phyloP scores from a whole-genome alignment of 2,888 invertebrate genomes.

The Agonopterix alstromeriana region DNA sequence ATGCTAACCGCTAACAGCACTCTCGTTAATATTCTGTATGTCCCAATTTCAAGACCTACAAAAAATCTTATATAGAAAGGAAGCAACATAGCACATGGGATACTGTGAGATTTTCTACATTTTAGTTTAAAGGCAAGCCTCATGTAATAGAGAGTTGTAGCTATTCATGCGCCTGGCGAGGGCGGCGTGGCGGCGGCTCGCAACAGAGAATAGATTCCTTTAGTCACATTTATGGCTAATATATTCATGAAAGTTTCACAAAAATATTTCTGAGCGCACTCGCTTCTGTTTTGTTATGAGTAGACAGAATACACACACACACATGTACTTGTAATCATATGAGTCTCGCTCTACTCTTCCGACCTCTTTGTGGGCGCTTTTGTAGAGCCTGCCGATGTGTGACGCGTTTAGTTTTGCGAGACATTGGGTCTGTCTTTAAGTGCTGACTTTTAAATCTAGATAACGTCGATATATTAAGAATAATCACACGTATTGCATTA shows the following conservation, averaged over 20 bases:
- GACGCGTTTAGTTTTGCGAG: neutral
- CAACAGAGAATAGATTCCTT: constrained; percentile 65
- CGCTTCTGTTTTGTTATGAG: constrained; percentile 53
- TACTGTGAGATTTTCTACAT: neutral
- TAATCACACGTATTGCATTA: too few species aligned
- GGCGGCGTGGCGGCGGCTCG: constrained; percentile 30
- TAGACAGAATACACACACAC: constrained; percentile 38
- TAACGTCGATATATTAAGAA: neutral
- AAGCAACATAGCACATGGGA: too few species aligned
- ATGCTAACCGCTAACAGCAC: too few species aligned
- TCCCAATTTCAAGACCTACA: too few species aligned
- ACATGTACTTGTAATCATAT: constrained; percentile 22
- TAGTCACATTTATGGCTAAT: constrained; percentile 76
- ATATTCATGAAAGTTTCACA: constrained; percentile 75
- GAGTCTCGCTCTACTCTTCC: constrained; percentile 13
- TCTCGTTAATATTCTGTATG: too few species aligned
- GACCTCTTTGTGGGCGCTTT: neutral
- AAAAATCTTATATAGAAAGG: too few species aligned
- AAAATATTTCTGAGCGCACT: constrained; percentile 63
- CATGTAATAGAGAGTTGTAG: constrained; percentile 31
- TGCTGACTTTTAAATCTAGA: neutral
- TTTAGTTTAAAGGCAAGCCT: constrained; percentile 21
- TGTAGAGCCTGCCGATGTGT: too few species aligned
- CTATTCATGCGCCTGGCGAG: constrained; percentile 23
- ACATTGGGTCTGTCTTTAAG: neutral